phyloP scores from a whole-genome alignment of 2,888 invertebrate species.

The Adela reaumurella region DNA sequence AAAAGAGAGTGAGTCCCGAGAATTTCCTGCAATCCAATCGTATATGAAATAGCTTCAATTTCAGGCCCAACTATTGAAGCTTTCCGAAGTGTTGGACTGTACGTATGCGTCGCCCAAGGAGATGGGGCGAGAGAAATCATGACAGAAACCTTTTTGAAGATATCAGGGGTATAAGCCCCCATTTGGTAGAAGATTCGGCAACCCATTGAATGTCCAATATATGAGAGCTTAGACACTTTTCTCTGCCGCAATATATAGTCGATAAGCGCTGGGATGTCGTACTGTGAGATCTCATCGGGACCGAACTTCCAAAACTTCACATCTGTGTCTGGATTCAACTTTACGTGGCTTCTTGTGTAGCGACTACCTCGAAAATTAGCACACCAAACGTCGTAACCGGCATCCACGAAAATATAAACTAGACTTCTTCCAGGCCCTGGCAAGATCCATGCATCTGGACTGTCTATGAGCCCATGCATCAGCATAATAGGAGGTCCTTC shows the following conservation, averaged over 20 bases:
- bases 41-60: background rate
- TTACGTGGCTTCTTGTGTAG: constrained; percentile 31
- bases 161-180: background rate
- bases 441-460: constrained; percentile 41
- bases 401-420: constrained; percentile 29
- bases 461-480: constrained; percentile 38
- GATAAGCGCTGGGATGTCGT: background rate
- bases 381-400: constrained; percentile 39
- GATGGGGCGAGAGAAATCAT: background rate
- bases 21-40: background rate
- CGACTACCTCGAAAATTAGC: constrained; percentile 39
- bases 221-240: background rate
- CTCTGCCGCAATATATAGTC: background rate
- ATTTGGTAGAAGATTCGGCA: background rate
- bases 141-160: background rate
- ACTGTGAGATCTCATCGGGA: background rate
- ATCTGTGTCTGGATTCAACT: background rate
- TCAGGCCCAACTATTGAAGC: background rate
- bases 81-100: background rate
- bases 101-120: background rate
- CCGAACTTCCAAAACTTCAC: background rate
- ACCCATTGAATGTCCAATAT: background rate
- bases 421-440: constrained; percentile 30
- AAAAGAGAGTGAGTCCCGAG: background rate
- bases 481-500: constrained; percentile 32